phyloP scores from a whole-genome alignment of 1,140 invertebrate species.

The Eubasilissa regina region DNA sequence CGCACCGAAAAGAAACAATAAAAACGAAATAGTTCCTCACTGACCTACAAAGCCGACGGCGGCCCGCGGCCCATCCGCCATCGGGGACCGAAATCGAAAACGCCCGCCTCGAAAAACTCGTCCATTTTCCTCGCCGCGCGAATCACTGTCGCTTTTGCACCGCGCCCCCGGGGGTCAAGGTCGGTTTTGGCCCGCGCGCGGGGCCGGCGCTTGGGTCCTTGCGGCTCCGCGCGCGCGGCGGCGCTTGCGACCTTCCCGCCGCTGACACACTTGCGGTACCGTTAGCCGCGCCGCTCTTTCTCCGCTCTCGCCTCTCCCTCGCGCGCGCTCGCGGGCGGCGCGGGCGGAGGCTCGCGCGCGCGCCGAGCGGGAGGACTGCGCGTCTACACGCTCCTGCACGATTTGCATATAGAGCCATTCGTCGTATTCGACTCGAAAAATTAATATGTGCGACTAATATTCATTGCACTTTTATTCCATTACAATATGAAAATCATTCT shows the following conservation, averaged over 20 bases:
- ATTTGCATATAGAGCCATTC: too few relatives aligned
- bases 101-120: conserved; percentile 3
- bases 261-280: conserved; percentile 58
- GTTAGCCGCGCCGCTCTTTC: conserved; percentile 53
- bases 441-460: too few relatives aligned
- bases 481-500: too few relatives aligned
- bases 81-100: conserved; percentile 42
- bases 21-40: conserved; percentile 17
- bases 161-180: conserved; percentile 52
- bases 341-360: background rate
- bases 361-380: background rate
- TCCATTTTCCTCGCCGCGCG: conserved; percentile 41
- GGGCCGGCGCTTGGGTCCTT: conserved; percentile 45
- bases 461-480: too few relatives aligned
- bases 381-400: too few relatives aligned
- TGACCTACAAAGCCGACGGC: conserved; percentile 51
- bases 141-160: conserved; percentile 45
- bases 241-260: conserved; percentile 56
- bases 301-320: background rate
- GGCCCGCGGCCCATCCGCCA: conserved; percentile 11
- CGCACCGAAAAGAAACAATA: background rate
- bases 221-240: conserved; percentile 33
- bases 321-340: too few relatives aligned
- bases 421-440: too few relatives aligned
- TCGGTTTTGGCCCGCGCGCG: conserved; percentile 54